Evolutionary conservation across 2,888 invertebrate genomes (phyloP).

Genomic region (Hymenopus coronatus): DNA sequence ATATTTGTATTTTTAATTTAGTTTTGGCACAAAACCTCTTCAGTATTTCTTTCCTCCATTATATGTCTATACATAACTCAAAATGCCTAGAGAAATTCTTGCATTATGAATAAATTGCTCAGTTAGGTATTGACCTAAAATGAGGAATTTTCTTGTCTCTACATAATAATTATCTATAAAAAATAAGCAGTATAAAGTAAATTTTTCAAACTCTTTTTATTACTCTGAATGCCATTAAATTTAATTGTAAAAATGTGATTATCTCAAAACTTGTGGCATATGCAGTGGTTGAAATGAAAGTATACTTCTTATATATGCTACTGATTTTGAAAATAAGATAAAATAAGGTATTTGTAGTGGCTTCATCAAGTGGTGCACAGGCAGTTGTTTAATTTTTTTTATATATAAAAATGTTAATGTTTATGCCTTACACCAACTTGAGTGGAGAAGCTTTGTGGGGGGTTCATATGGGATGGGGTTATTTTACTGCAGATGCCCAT

Average conservation of each 20-base stretch:
- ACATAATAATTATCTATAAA: too few species aligned
- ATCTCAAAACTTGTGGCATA: background rate
- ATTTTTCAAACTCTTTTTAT: background rate
- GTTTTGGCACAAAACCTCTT: too few species aligned
- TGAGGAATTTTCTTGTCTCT: too few species aligned
- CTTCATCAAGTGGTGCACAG: background rate
- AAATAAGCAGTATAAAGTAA: too few species aligned
- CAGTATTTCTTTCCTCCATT: too few species aligned
- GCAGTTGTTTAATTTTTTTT: background rate
- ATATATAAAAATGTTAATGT: background rate
- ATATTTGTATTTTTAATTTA: too few species aligned
- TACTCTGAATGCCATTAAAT: background rate
- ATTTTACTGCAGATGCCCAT: conserved; percentile 52
- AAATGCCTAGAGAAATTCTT: too few species aligned
- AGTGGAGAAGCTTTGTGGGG: background rate
- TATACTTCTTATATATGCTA: background rate
- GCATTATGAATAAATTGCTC: too few species aligned
- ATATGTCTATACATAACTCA: too few species aligned
- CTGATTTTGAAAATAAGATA: background rate
- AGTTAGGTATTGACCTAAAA: too few species aligned
- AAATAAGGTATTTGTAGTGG: background rate
- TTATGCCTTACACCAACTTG: background rate
- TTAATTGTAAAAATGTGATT: background rate
- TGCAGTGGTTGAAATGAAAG: background rate
- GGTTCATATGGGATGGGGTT: conserved; percentile 21